Evolutionary conservation across 2,113 vertebrate genomes (phyloP).

Genomic region (Picathartes gymnocephalus): DNA sequence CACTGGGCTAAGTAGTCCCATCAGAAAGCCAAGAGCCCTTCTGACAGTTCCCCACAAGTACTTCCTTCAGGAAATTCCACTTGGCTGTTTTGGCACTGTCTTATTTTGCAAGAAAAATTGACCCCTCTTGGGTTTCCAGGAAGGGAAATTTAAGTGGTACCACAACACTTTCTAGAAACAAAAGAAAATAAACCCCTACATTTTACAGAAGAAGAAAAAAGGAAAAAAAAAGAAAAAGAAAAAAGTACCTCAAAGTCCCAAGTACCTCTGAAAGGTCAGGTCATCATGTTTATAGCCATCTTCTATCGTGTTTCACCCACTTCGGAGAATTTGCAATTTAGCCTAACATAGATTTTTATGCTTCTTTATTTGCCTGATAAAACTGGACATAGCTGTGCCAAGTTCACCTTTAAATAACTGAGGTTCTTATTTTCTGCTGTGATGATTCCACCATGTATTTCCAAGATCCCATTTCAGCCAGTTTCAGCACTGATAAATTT

Average conservation of each 20-base stretch:
- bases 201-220: not conserved
- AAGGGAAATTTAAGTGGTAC: not conserved
- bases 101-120: not conserved
- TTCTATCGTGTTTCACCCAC: not conserved
- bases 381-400: not conserved
- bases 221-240: too few species aligned
- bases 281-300: not conserved
- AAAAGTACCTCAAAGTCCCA: not conserved
- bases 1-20: not conserved
- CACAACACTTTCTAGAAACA: not conserved
- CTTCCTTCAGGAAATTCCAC: slow-evolving; percentile 4
- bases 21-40: not conserved
- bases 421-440: not conserved
- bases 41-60: not conserved
- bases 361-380: not conserved
- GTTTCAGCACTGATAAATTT: not conserved
- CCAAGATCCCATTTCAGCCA: not conserved
- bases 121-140: not conserved
- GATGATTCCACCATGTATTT: not conserved
- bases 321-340: not conserved
- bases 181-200: not conserved
- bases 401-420: not conserved
- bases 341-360: not conserved
- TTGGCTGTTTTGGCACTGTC: not conserved
- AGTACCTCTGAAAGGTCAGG: not conserved